These are phyloP conservation scores for Eueremaeus valkanovi DNA, from an alignment of 2,888 invertebrate genomes.

Conservation along the genomic window DNA sequence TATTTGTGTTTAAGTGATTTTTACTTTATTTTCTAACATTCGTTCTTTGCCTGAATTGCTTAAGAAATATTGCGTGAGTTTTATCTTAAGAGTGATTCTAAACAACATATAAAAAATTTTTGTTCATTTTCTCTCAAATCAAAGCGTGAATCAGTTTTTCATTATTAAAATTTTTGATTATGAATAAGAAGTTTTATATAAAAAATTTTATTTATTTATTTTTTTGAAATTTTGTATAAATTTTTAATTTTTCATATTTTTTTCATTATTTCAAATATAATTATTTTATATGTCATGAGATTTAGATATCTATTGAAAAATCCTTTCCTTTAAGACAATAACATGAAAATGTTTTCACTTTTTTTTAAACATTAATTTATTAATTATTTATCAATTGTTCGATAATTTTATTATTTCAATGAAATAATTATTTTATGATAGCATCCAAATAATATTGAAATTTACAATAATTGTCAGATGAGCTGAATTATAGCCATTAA, in stretches of 20 bases:
- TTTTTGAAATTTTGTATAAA: too few species aligned
- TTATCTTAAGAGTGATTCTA: not conserved
- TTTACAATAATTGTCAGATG: too few species aligned
- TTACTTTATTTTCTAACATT: not conserved
- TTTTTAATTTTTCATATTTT: not conserved
- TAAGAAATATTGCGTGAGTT: not conserved
- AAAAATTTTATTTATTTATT: too few species aligned
- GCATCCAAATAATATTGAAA: too few species aligned
- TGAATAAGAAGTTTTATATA: too few species aligned
- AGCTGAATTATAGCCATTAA: too few species aligned
- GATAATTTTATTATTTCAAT: too few species aligned
- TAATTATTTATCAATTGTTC: too few species aligned
- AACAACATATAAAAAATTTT: too few species aligned
- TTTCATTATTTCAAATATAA: not conserved
- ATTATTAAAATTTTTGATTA: not conserved
- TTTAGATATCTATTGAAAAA: not conserved
- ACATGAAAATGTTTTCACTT: too few species aligned
- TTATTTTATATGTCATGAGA: not conserved
- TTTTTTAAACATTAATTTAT: too few species aligned
- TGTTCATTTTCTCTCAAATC: not conserved
- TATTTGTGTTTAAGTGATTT: not conserved
- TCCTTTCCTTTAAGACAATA: not conserved
- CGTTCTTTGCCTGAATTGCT: not conserved
- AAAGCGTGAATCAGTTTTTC: slow-evolving; percentile 15
- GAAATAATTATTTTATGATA: too few species aligned